Base-by-base conservation (phyloP, 2,113 vertebrate species). In the Gyps fulvus region DNA sequence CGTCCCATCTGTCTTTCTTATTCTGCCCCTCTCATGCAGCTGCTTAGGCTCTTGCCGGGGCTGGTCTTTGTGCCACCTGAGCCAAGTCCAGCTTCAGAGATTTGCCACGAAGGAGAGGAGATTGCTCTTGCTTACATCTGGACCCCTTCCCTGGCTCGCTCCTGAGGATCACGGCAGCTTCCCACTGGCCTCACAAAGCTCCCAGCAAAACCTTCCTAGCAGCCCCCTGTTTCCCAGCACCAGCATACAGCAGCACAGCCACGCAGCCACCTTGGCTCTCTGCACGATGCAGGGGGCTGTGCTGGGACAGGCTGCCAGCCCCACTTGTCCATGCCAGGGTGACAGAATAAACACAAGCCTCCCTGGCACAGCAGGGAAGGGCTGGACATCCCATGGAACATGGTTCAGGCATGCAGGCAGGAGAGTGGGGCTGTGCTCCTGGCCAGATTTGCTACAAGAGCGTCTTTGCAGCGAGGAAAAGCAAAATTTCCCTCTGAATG, bases 341-440 rank as follows among this genome's bases (percentile, higher is more conserved):
- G 45, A 32, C 2, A 2, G 45, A 47, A 10, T 19, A 50, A 57
- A 36, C 6, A 1, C 9, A 13, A 57, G 20, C 21, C 18, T 45
- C 32, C 36, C 57, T 38, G 52, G 52, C 34, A 62, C 2, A 32
- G 71, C 66, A 43, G 45, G 26, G 14, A n/a, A 63, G 32, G 43
- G 49, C 31, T 73, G 74, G n/a, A 25, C 34, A 23, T n/a, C 36
- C 34, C 65, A 62, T 1, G 40, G 31, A 62, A 11, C 34, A n/a
- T 26, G 23, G 34, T 32, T 49, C 3, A 13, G 61, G 22, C 55
- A 27, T 3, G 9, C 34, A 79, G 55, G 17, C 50, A 43, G 65
- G 17, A 40, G 21, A 49, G 7, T 0, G 0, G 16, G 17, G 40
- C 74, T 47, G 21, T 2, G 2, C 31, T 66, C 34, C 74, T 71